Evolutionary conservation across 2,888 invertebrate genomes (phyloP).

Genomic region (Platycheirus rosarum): DNA sequence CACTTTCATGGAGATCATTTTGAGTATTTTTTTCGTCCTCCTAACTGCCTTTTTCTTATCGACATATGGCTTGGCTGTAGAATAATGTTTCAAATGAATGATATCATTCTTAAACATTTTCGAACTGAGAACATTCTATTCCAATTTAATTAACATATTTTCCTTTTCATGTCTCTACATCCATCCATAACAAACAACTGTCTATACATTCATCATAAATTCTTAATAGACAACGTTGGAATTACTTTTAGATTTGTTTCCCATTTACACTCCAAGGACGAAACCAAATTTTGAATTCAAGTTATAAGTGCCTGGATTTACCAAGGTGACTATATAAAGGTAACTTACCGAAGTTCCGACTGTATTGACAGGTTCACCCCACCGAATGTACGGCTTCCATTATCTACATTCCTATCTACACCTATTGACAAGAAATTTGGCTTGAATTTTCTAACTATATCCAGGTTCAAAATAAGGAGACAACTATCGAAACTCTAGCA

Average conservation of each 20-base stretch:
- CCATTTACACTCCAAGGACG: slow-evolving; percentile 16
- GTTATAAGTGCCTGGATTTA: slow-evolving; percentile 11
- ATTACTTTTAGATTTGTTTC: slow-evolving; percentile 10
- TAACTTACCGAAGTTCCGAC: neutral
- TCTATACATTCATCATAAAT: too few relatives aligned
- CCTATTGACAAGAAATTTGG: slow-evolving; percentile 20
- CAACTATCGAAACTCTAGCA: slow-evolving; percentile 35
- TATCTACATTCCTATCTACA: neutral
- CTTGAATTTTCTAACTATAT: slow-evolving; percentile 11
- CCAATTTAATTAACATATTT: too few relatives aligned
- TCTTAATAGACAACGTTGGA: slow-evolving; percentile 1
- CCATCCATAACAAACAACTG: too few relatives aligned
- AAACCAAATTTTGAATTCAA: slow-evolving; percentile 11
- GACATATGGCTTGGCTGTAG: too few relatives aligned
- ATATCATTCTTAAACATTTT: too few relatives aligned
- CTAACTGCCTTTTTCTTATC: slow-evolving; percentile 19
- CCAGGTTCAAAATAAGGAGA: slow-evolving; percentile 23
- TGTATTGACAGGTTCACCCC: slow-evolving; percentile 2
- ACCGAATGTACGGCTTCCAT: neutral
- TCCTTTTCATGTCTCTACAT: too few relatives aligned
- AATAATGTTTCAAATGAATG: too few relatives aligned
- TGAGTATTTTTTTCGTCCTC: neutral
- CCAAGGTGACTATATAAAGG: neutral
- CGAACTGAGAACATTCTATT: too few relatives aligned
- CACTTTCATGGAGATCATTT: neutral